Percentiles rank a stretch among this genome's conserved stretches.
These are phyloP conservation scores for Nesometra sesokonis DNA, from an alignment of 35 echinoderm and acorn worm species.

Conservation along the genomic window DNA sequence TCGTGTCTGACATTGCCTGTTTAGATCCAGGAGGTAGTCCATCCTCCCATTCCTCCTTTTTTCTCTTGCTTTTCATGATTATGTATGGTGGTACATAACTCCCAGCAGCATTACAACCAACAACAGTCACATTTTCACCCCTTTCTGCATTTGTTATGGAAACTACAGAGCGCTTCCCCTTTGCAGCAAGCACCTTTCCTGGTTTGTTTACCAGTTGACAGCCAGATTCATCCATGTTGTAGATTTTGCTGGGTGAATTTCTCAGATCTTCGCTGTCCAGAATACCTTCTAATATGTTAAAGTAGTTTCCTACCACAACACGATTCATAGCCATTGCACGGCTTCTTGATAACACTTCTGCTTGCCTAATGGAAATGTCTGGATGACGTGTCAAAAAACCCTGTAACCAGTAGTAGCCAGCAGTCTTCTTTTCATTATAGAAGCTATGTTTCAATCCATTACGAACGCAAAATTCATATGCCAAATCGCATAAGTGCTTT, in stretches of 20 bases:
- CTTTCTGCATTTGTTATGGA: background rate
- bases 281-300: constrained; percentile 6
- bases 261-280: constrained; percentile 2
- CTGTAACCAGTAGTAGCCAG: constrained; percentile 22
- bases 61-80: constrained; percentile 36
- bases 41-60: constrained; percentile 3
- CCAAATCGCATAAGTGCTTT: too few relatives aligned
- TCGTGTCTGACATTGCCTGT: constrained; percentile 17
- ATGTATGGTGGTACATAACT: constrained; percentile 20
- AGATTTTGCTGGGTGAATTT: background rate
- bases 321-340: constrained; percentile 31
- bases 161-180: constrained; percentile 39
- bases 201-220: constrained; percentile 6
- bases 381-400: constrained; percentile 27
- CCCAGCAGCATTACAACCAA: constrained; percentile 26
- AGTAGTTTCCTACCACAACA: constrained; percentile 1
- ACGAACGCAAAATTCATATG: background rate
- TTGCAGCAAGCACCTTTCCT: background rate
- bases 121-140: constrained; percentile 38
- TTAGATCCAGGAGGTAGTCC: constrained; percentile 29
- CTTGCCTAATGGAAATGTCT: constrained; percentile 8
- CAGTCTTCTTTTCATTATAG: constrained; percentile 15
- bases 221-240: constrained; percentile 39
- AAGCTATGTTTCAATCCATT: constrained; percentile 15
- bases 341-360: constrained; percentile 19